phyloP scores from a whole-genome alignment of 2,113 vertebrate species.

The Alouatta palliata region DNA sequence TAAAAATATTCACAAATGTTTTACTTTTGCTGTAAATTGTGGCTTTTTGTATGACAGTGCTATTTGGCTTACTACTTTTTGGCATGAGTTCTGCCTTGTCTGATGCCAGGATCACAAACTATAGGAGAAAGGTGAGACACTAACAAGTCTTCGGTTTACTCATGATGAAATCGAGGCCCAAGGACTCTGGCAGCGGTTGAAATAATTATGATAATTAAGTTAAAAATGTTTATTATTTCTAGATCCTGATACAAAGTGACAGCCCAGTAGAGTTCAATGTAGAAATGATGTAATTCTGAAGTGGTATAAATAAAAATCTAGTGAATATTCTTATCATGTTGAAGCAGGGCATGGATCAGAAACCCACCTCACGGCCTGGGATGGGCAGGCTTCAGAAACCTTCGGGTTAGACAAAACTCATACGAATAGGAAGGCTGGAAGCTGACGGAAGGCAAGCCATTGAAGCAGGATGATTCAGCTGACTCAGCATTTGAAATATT shows the following conservation, averaged over 20 bases:
- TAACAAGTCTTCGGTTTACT: not conserved
- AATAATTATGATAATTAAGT: not conserved
- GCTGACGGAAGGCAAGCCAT: not conserved
- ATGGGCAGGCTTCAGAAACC: not conserved
- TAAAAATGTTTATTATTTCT: not conserved
- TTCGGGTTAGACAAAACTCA: not conserved
- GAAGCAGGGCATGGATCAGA: not conserved
- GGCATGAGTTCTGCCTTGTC: not conserved
- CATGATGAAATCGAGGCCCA: not conserved
- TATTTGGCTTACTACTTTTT: not conserved
- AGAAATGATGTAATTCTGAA: not conserved
- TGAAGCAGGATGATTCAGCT: not conserved
- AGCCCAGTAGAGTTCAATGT: not conserved
- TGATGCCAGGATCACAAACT: not conserved
- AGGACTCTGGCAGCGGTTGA: not conserved
- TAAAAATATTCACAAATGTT: not conserved
- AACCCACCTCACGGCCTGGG: no score
- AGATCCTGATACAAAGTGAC: not conserved
- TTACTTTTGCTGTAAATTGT: not conserved
- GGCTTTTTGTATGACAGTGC: not conserved
- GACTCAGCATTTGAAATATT: not conserved
- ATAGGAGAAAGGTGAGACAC: not conserved
- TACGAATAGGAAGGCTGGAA: fast-evolving
- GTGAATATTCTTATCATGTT: not conserved
- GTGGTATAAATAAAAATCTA: not conserved